phyloP scores from a whole-genome alignment of 2,113 vertebrate genomes.

The Gopherus evgoodei region DNA sequence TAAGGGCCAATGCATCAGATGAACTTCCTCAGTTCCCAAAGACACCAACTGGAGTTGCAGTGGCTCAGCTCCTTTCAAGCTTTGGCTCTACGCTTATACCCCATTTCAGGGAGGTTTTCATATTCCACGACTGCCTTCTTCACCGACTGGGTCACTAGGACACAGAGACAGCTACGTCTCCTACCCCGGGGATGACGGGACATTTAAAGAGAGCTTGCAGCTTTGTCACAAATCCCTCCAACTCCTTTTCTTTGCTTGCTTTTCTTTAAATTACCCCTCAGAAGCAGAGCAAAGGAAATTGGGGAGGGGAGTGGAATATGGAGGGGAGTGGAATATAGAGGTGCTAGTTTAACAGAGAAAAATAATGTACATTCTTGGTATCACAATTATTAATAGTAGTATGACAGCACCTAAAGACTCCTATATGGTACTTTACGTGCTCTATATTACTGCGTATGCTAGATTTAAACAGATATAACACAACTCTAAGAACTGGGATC shows the following conservation, averaged over 20 bases:
- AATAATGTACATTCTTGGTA: not conserved
- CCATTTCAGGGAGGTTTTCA: not conserved
- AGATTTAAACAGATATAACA: not conserved
- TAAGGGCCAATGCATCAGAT: not conserved
- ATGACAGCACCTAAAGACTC: not conserved
- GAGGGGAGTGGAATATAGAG: not conserved
- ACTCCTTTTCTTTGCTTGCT: not conserved
- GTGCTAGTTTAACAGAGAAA: not conserved
- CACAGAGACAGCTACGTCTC: not conserved
- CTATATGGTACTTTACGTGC: accelerated
- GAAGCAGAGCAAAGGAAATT: not conserved
- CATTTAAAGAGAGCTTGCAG: not conserved
- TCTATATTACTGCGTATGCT: not conserved
- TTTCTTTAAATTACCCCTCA: not conserved
- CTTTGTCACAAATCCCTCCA: not conserved
- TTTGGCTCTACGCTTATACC: not conserved
- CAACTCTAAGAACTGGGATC: not conserved
- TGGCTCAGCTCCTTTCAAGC: not conserved
- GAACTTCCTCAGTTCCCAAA: not conserved
- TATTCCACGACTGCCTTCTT: not conserved
- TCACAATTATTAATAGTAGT: not conserved
- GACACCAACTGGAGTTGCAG: not conserved
- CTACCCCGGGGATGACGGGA: not conserved
- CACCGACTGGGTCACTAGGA: not conserved
- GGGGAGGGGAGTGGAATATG: not conserved